These are phyloP conservation scores for Sialis fuliginosa DNA, from an alignment of 2,888 invertebrate species.

Conservation along the genomic window DNA sequence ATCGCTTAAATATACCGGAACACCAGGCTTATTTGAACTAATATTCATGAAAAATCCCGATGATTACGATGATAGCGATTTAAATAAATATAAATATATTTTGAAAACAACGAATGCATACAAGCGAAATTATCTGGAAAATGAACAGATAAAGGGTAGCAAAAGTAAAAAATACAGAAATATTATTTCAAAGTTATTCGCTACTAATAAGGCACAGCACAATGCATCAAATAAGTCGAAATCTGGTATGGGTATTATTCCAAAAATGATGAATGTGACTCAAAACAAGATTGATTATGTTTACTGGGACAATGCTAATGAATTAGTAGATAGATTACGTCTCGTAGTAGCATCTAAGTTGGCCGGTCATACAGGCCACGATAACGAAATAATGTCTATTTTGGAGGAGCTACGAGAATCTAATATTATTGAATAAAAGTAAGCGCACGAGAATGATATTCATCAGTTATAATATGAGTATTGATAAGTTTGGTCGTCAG, in stretches of 20 bases:
- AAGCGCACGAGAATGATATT: not conserved
- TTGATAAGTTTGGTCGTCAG: not conserved
- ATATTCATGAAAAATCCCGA: no score
- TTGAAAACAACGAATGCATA: not conserved
- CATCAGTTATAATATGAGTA: not conserved
- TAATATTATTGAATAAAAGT: not conserved
- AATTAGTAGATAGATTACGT: no score
- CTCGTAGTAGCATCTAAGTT: not conserved
- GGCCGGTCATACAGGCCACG: not conserved
- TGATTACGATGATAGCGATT: not conserved
- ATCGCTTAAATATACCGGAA: no score
- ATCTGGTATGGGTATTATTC: no score
- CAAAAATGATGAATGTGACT: no score
- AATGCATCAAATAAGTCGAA: no score
- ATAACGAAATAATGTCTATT: not conserved
- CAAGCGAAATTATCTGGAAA: not conserved
- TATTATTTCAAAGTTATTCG: not conserved
- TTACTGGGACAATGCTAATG: no score
- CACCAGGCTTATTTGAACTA: no score
- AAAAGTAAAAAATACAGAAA: not conserved
- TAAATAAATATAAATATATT: not conserved
- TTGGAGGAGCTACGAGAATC: not conserved
- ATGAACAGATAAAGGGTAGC: not conserved
- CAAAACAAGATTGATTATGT: no score
- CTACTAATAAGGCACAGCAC: not conserved